Evolutionary conservation across 2,113 vertebrate genomes (phyloP).

Genomic region (Rafetus swinhoei): DNA sequence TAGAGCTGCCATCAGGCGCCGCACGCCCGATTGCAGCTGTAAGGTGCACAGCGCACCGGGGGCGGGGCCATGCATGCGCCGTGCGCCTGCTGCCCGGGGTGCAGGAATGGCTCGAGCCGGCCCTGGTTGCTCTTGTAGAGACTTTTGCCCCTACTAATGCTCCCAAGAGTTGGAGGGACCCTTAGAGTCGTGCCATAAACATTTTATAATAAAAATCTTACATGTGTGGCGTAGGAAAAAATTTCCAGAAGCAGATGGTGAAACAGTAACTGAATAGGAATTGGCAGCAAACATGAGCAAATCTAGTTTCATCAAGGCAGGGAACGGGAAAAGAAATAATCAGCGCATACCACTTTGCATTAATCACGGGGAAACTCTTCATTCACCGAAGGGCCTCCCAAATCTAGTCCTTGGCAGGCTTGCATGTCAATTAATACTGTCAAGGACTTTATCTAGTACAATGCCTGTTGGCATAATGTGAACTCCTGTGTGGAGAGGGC

Average conservation of each 20-base stretch:
- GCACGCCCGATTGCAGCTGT: too few relatives aligned
- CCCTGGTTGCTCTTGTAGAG: not conserved
- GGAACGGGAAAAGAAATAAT: not conserved
- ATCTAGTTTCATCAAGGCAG: not conserved
- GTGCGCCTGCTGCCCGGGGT: too few relatives aligned
- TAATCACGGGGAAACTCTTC: not conserved
- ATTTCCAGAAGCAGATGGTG: conserved; percentile 11
- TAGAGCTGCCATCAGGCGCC: too few relatives aligned
- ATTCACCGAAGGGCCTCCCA: not conserved
- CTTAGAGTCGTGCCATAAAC: not conserved
- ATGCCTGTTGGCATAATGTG: not conserved
- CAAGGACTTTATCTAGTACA: not conserved
- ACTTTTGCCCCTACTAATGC: not conserved
- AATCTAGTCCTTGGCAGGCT: not conserved
- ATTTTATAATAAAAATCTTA: not conserved
- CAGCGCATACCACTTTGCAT: not conserved
- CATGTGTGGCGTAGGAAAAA: not conserved
- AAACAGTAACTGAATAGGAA: not conserved
- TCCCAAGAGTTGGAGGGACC: not conserved
- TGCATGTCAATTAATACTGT: not conserved
- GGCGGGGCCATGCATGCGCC: too few relatives aligned
- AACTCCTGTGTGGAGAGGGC: not conserved
- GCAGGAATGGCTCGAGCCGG: too few relatives aligned
- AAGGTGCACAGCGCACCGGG: too few relatives aligned
- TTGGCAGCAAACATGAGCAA: not conserved